Evolutionary conservation across 2,888 invertebrate genomes (phyloP).

Genomic region (Campaea margaritaria): DNA sequence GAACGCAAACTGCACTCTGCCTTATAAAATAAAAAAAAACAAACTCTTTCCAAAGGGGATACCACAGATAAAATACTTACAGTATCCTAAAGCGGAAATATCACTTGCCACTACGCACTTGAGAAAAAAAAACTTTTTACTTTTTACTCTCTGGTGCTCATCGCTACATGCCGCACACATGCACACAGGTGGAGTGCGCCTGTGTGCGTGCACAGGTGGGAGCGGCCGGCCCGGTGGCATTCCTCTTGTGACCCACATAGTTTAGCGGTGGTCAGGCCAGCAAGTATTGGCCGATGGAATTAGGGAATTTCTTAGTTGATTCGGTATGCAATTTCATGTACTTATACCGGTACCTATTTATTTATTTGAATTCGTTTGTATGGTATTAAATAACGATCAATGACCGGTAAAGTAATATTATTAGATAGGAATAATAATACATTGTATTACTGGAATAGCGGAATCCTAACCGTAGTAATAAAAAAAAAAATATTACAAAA

Average conservation of each 20-base stretch:
- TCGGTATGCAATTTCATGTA: not conserved
- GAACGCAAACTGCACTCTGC: not conserved
- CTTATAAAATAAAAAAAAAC: not conserved
- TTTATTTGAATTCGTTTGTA: not conserved
- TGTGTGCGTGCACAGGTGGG: conserved; percentile 66
- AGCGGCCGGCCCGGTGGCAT: conserved; percentile 79
- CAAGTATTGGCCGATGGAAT: conserved; percentile 43
- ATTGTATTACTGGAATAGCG: no score
- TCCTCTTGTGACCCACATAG: conserved; percentile 81
- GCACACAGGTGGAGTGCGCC: conserved; percentile 34
- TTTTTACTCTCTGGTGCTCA: conserved; percentile 36
- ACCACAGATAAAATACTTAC: conserved; percentile 5
- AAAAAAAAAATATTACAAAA: no score
- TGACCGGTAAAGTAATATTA: no score
- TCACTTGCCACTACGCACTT: conserved; percentile 17
- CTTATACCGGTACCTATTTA: not conserved
- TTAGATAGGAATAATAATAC: no score
- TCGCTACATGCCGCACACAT: conserved; percentile 35
- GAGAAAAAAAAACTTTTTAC: conserved; percentile 36
- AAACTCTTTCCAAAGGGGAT: not conserved
- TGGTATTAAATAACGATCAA: no score
- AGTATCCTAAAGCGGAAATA: conserved; percentile 17
- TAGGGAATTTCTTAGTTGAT: not conserved
- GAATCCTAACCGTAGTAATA: no score
- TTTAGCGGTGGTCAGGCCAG: conserved; percentile 37